Base-by-base conservation (phyloP, 2,888 invertebrate species). In the Dynastes maya region DNA sequence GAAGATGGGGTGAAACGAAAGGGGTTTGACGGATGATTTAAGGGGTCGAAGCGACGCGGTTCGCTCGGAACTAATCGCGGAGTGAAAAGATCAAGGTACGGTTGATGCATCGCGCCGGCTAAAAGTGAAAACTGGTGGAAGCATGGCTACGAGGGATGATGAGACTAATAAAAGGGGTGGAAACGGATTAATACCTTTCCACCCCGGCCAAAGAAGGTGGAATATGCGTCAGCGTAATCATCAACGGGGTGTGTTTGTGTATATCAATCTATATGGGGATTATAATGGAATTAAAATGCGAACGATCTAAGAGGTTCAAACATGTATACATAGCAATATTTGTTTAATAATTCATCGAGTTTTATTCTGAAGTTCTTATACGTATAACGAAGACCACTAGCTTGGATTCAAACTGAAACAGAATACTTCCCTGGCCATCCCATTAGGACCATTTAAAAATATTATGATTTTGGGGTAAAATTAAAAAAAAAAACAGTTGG, bases 1-100 rank as follows among this genome's bases (percentile, higher is more conserved):
- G 72, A 49, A 74, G 72, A 63, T 74, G 72, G 40, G 61, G 78
- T 68, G 71, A 77, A 79, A 72, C 51, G 70, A 72, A 79, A 79
- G 72, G 76, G 79, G 77, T 77, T 72, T 78, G 78, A 78, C 71
- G 72, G 79, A 77, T 72, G 79, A 79, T 70, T 76, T 79, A 72
- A 71, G 67, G 77, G 79, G 74, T 77, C 51, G 77, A 45, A 49
- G 65, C 77, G 71, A 51, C 49, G 70, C 63, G 70, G 58, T 45
- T 71, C 58, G 55, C 22, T 78, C 53, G 78, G 78, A 78, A 78
- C 72, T 77, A 77, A 79, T 74, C 74, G 68, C 76, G 67, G 37
- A 61, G 79, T 63, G 63, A 65, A 79, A 79, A 49, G 76, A 76
- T 77, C 70, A 58, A 61, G 78, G 75, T 68, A 68, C 32, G 78